These are phyloP conservation scores for Bedellia somnulentella DNA, from an alignment of 2,888 invertebrate species.

Conservation along the genomic window DNA sequence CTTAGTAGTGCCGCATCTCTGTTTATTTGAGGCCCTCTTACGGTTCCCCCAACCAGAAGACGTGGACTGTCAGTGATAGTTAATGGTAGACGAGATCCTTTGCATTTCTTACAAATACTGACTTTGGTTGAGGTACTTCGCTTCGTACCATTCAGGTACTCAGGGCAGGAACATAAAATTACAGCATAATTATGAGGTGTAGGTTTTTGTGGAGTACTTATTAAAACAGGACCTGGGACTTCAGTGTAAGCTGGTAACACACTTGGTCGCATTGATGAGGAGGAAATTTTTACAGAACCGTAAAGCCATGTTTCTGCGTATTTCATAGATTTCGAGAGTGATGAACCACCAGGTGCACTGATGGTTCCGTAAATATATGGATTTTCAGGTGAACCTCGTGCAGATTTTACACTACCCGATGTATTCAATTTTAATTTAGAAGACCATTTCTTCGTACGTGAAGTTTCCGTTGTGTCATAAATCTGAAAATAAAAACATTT, in stretches of 20 bases:
- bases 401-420: constrained; percentile 43
- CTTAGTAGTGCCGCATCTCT: constrained; percentile 49
- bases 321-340: constrained; percentile 82
- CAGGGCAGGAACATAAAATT: constrained; percentile 79
- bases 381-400: constrained; percentile 48
- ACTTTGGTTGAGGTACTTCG: constrained; percentile 73
- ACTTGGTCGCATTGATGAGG: constrained; percentile 43
- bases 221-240: constrained; percentile 43
- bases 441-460: constrained; percentile 71
- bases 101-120: constrained; percentile 80
- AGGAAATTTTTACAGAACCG: constrained; percentile 69
- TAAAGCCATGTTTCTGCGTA: constrained; percentile 86
- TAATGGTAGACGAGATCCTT: constrained; percentile 75
- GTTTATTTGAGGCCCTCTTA: constrained; percentile 53
- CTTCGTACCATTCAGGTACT: constrained; percentile 77
- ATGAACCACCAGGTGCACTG: constrained; percentile 66
- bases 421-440: constrained; percentile 66
- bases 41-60: constrained; percentile 62
- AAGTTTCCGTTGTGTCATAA: constrained; percentile 52
- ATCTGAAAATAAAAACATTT: constrained; percentile 27
- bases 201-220: constrained; percentile 57
- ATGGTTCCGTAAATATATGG: constrained; percentile 52
- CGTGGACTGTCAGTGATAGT: constrained; percentile 63
- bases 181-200: constrained; percentile 68
- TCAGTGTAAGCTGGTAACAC: constrained; percentile 53